These are phyloP conservation scores for Ceratina japonica DNA, from an alignment of 1,140 invertebrate species.

Conservation along the genomic window DNA sequence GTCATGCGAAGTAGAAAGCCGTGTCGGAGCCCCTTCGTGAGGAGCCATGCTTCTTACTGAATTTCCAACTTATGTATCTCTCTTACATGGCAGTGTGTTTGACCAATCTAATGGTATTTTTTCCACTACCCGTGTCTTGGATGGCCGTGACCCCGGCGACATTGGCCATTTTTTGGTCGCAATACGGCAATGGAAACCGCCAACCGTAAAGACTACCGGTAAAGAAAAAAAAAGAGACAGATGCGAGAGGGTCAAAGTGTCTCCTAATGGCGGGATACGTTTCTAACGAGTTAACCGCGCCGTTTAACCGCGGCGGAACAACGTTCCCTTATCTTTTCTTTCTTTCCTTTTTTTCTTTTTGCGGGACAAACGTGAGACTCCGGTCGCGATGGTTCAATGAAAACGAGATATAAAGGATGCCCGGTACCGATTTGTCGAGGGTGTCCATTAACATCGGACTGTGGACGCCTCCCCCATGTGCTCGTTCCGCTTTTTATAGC, in stretches of 20 bases:
- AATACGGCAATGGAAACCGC: constrained; percentile 95
- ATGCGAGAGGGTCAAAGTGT: constrained; percentile 60
- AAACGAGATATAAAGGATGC: not conserved
- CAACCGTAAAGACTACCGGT: constrained; percentile 93
- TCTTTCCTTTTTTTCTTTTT: not conserved
- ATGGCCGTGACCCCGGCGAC: constrained; percentile 87
- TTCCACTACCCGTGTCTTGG: constrained; percentile 80
- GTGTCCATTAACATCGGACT: not conserved
- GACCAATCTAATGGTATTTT: constrained; percentile 80
- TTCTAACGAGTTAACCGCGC: constrained; percentile 31
- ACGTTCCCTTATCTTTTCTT: not conserved
- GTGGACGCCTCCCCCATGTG: not conserved
- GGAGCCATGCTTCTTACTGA: constrained; percentile 75
- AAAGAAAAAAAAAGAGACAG: constrained; percentile 72
- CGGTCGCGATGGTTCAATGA: constrained; percentile 14
- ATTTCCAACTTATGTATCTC: constrained; percentile 66
- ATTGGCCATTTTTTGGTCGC: constrained; percentile 87
- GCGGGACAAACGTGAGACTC: not conserved
- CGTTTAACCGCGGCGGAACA: constrained; percentile 16
- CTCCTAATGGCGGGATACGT: constrained; percentile 37
- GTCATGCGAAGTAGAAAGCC: constrained; percentile 76
- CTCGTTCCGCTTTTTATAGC: constrained; percentile 8
- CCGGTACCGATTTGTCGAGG: constrained; percentile 23
- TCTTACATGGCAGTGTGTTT: constrained; percentile 80
- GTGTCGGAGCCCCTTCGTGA: constrained; percentile 71